phyloP scores from a whole-genome alignment of 2,113 vertebrate species.

The Neomonachus schauinslandi region DNA sequence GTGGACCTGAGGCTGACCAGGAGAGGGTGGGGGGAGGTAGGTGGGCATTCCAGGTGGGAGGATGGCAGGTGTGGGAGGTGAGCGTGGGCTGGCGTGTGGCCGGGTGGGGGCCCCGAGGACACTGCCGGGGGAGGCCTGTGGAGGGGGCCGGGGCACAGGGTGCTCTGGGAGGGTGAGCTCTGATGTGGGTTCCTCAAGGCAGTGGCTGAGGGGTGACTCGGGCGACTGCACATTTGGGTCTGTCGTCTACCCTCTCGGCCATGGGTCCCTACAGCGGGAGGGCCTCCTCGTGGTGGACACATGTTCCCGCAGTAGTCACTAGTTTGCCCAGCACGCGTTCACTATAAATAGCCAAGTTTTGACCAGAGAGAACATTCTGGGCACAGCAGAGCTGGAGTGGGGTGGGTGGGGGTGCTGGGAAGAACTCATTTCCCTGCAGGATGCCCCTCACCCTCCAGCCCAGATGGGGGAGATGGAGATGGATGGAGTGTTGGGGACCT shows the following conservation, averaged over 20 bases:
- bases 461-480: background rate
- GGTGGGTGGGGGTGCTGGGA: no score
- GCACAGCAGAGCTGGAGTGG: background rate
- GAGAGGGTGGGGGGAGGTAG: background rate
- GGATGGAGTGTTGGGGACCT: no score
- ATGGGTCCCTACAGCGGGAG: fast-evolving
- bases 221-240: fast-evolving
- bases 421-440: background rate
- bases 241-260: fast-evolving
- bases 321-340: background rate
- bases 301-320: fast-evolving
- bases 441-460: no score
- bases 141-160: background rate
- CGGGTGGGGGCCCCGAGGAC: background rate
- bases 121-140: background rate
- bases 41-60: background rate
- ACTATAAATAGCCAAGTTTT: background rate
- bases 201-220: background rate
- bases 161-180: background rate
- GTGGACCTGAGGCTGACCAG: background rate
- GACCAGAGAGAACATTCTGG: background rate
- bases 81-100: background rate
- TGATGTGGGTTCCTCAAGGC: background rate
- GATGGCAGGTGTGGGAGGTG: background rate
- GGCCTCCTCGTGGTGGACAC: background rate